phyloP scores from a whole-genome alignment of 2,888 invertebrate genomes.

The Mythimna impura region DNA sequence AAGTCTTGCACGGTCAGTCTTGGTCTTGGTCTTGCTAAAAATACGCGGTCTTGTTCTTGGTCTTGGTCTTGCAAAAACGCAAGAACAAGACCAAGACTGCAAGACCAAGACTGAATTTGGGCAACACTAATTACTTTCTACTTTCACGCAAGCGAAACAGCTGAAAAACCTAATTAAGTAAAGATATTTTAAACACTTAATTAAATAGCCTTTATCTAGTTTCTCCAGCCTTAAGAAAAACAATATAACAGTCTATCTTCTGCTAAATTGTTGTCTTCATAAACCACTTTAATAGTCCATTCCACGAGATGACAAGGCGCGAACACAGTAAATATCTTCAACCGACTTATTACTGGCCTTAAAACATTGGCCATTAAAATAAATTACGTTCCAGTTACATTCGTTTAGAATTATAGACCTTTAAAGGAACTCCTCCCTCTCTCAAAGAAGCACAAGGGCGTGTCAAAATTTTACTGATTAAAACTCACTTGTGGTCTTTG shows the following conservation, averaged over 20 bases:
- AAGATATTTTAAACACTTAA: background rate
- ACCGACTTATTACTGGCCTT: constrained; percentile 30
- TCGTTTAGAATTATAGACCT: constrained; percentile 11
- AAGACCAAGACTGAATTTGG: no score
- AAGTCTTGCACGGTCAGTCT: no score
- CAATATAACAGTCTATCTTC: constrained; percentile 21
- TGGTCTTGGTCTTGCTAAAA: no score
- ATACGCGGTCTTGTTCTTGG: no score
- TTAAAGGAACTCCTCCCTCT: background rate
- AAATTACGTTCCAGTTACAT: constrained; percentile 19
- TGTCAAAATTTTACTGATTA: no score
- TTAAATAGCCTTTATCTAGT: background rate
- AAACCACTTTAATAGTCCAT: constrained; percentile 51
- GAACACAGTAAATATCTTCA: constrained; percentile 38
- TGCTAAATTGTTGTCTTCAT: constrained; percentile 32
- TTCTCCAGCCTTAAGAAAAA: constrained; percentile 11
- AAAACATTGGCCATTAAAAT: constrained; percentile 36
- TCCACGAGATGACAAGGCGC: constrained; percentile 31
- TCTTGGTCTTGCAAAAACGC: no score
- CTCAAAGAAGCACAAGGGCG: no score
- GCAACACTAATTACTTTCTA: no score
- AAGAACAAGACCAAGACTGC: no score
- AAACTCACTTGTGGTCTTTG: no score
- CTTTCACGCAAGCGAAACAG: no score
- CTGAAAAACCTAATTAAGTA: background rate